Base-by-base conservation (phyloP, 2,888 invertebrate genomes). In the Erebia epiphron region DNA sequence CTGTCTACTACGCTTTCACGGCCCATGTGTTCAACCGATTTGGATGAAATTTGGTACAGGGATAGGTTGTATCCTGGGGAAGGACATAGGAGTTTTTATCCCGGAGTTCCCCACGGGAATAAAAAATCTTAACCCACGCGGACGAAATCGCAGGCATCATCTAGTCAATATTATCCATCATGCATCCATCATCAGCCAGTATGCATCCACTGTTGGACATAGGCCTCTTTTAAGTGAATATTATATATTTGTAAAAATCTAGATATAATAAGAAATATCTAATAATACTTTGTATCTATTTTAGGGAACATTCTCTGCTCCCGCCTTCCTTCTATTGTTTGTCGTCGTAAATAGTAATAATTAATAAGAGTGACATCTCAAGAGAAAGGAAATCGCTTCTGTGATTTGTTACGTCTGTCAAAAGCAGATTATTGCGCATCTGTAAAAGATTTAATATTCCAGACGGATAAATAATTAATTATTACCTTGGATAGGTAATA, bases 311-410 rank as follows among this genome's bases (percentile, higher is more conserved):
- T 13, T 35, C 16, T 64, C 26, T 64, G 10, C n/a, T 35, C 64
- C 14, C 18, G 52, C 13, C 41, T 8, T 63, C 9, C 64, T 41
- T 9, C 11, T 11, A 41, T 64, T 41, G 52, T 54, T 64, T 64
- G 54, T 54, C 41, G 35, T 13, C 50, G 41, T 64, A 52, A 62
- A 62, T 41, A 67, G 52, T 66, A 63, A 66, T 73, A 71, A 71
- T 71, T 73, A 73, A 73, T 71, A 73, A 73, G 70, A 71, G 71
- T 58, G 71, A 68, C 73, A 73, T 66, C 66, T 46, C 58, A 58
- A 68, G 70, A 67, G 66, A 62, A 71, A 68, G 63, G 66, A 63
- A 71, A 68, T 49, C 68, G 46, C 62, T 21, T 57, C 62, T 63
- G 66, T 71, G 71, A 73, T 73, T 73, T 73, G 73, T 73, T 58